These are phyloP conservation scores for Sclerurus mexicanus DNA, from an alignment of 2,113 vertebrate species.

Conservation along the genomic window DNA sequence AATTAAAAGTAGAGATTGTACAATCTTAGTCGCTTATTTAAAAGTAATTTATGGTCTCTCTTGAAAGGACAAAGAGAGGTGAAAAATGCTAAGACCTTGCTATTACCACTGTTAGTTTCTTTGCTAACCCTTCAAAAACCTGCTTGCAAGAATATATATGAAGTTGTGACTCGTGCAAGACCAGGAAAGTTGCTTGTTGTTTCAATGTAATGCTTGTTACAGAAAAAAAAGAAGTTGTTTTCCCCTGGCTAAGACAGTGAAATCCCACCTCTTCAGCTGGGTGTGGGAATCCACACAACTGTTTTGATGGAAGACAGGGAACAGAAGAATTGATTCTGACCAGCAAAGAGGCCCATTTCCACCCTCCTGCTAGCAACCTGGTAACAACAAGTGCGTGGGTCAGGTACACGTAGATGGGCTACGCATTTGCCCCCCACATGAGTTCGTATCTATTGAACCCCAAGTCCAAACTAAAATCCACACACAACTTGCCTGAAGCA, in stretches of 20 bases:
- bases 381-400: background rate
- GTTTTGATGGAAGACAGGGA: background rate
- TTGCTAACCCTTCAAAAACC: background rate
- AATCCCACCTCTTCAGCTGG: background rate
- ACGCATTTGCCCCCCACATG: accelerated
- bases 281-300: background rate
- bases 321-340: background rate
- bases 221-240: background rate
- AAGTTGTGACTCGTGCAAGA: background rate
- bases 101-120: background rate
- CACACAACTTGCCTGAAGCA: background rate
- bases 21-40: background rate
- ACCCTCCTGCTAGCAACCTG: background rate
- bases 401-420: accelerated
- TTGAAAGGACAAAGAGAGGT: background rate
- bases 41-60: background rate
- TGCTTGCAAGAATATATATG: background rate
- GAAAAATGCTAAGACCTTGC: background rate
- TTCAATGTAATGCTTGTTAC: background rate
- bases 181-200: background rate
- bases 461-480: background rate
- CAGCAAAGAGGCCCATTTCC: background rate
- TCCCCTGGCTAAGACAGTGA: background rate
- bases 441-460: background rate
- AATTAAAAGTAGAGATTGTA: background rate